Evolutionary conservation across 2,113 vertebrate genomes (phyloP).

Genomic region (Hyaena hyaena): DNA sequence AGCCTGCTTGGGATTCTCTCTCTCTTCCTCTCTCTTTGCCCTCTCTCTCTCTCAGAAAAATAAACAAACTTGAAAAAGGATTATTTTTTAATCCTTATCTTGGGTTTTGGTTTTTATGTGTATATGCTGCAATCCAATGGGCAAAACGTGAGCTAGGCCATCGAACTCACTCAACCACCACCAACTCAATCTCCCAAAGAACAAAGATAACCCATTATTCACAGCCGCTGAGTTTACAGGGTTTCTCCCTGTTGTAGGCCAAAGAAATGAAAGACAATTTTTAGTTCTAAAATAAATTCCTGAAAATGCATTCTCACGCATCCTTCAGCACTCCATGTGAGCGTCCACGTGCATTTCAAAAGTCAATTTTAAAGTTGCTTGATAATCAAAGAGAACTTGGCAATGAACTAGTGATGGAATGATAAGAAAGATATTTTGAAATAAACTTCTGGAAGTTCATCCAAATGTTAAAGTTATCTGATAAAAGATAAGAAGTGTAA

Average conservation of each 20-base stretch:
- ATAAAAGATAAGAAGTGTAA: constrained; percentile 30
- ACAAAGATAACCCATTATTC: constrained; percentile 11
- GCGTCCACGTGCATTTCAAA: not conserved
- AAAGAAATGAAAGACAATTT: constrained; percentile 19
- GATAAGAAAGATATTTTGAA: constrained; percentile 42
- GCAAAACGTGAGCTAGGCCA: not conserved
- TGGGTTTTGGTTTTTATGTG: constrained; percentile 10
- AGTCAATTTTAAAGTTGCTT: constrained; percentile 39
- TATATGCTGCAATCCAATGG: not conserved
- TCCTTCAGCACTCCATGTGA: not conserved
- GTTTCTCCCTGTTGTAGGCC: not conserved
- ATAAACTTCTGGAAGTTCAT: constrained; percentile 41
- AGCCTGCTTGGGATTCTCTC: too few relatives aligned
- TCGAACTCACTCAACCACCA: not conserved
- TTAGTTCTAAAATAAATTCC: constrained; percentile 37
- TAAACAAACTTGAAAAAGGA: too few relatives aligned
- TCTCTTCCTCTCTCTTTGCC: too few relatives aligned
- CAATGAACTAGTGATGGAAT: not conserved
- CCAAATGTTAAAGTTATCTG: constrained; percentile 36
- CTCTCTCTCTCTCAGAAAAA: too few relatives aligned
- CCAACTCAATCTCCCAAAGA: not conserved
- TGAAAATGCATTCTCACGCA: constrained; percentile 26
- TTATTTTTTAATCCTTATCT: not conserved
- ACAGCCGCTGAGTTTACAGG: not conserved
- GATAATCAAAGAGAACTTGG: constrained; percentile 9